A percentile compares a stretch with the other conserved stretches of the same genome.
Conservation (phyloP, 2,797 vertebrate species). For the Macroramphosus scolopax region DNA sequence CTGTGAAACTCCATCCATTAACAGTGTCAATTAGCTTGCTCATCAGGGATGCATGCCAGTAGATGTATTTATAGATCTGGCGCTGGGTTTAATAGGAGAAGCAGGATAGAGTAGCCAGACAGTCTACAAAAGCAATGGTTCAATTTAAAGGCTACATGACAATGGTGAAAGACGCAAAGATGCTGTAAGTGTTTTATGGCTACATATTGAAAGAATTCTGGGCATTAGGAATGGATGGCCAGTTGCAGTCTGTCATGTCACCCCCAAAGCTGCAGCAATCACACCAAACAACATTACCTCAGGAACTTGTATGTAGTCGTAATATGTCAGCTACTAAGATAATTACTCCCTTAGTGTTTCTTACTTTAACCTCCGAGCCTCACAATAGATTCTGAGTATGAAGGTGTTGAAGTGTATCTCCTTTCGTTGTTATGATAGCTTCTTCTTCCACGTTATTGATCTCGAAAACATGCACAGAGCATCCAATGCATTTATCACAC, state of each 20-base stretch:
- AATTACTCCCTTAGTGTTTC: constrained; percentile 17
- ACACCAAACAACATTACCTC: constrained; percentile 16
- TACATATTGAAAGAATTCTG: constrained; percentile 31
- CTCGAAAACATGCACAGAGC: constrained; percentile 17
- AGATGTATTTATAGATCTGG: constrained; percentile 67
- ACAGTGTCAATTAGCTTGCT: constrained; percentile 73
- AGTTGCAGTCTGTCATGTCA: constrained; percentile 30
- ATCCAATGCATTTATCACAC: constrained; percentile 38
- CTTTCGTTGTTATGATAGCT: constrained; percentile 33
- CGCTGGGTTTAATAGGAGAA: constrained; percentile 55
- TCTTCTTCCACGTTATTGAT: constrained; percentile 36
- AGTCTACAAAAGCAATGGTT: constrained; percentile 47
- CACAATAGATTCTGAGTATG: no score
- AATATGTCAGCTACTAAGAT: constrained; percentile 3
- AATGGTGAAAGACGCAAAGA: constrained; percentile 42
- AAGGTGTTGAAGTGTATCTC: constrained; percentile 35
- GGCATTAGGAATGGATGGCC: constrained; percentile 13
- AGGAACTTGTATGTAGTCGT: constrained; percentile 1
- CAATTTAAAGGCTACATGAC: constrained; percentile 43
- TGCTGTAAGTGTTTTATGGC: constrained; percentile 25
- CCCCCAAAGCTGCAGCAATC: constrained; percentile 17
- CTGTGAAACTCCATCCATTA: constrained; percentile 74
- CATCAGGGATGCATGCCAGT: constrained; percentile 65
- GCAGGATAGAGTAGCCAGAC: constrained; percentile 41
- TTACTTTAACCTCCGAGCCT: constrained; percentile 22